phyloP scores from a whole-genome alignment of 2,113 vertebrate genomes.

The Crotalus viridis region DNA sequence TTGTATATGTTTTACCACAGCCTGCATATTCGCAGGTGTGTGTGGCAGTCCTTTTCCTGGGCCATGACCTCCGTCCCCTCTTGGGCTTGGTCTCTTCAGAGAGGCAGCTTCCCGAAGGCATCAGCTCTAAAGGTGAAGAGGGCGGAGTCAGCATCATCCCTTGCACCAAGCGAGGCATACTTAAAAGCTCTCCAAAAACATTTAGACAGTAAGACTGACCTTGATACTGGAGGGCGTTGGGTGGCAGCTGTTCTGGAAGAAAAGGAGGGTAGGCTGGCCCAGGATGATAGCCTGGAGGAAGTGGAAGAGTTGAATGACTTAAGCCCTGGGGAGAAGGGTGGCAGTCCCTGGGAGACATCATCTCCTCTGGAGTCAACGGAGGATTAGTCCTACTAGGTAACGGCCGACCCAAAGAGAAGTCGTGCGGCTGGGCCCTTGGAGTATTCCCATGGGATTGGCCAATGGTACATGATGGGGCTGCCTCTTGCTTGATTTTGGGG shows the following conservation, averaged over 20 bases:
- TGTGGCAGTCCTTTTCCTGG: slow-evolving; percentile 91
- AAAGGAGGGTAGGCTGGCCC: slow-evolving; percentile 80
- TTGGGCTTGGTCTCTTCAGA: slow-evolving; percentile 92
- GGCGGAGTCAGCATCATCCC: slow-evolving; percentile 56
- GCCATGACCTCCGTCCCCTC: slow-evolving; percentile 94
- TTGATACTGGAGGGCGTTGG: slow-evolving; percentile 82
- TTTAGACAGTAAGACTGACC: slow-evolving; percentile 78
- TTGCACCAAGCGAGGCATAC: neutral
- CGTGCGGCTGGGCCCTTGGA: slow-evolving; percentile 75
- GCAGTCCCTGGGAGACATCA: slow-evolving; percentile 81
- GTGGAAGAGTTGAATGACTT: slow-evolving; percentile 73
- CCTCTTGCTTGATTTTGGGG: slow-evolving; percentile 91
- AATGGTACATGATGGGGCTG: slow-evolving; percentile 77
- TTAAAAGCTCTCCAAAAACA: slow-evolving; percentile 33
- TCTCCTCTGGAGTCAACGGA: slow-evolving; percentile 82
- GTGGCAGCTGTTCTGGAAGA: slow-evolving; percentile 78
- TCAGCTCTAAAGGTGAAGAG: slow-evolving; percentile 80
- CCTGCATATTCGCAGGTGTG: slow-evolving; percentile 95
- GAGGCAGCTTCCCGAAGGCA: slow-evolving; percentile 81
- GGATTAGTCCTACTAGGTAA: slow-evolving; percentile 79
- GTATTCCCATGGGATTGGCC: slow-evolving; percentile 72
- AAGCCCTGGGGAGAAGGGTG: slow-evolving; percentile 69
- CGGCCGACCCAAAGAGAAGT: slow-evolving; percentile 75
- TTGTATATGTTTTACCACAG: slow-evolving; percentile 98
- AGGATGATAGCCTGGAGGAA: slow-evolving; percentile 81